These are phyloP conservation scores for Avahi laniger DNA, from an alignment of 2,797 vertebrate species.

Conservation along the genomic window DNA sequence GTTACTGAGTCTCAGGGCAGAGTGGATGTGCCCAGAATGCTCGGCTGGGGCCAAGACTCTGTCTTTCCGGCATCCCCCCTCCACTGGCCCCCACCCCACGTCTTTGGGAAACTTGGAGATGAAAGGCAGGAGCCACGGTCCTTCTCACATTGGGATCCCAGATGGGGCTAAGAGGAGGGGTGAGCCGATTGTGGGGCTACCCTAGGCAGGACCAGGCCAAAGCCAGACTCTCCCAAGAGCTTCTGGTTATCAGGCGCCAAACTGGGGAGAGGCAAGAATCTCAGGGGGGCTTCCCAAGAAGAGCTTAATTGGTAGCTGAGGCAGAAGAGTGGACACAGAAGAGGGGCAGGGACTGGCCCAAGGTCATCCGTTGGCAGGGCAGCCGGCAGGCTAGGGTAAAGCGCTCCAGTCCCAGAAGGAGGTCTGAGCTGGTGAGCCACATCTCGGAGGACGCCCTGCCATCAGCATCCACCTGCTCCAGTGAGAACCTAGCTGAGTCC, in stretches of 20 bases:
- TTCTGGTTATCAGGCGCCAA: neutral
- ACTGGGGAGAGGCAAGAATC: neutral
- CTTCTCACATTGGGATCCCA: neutral
- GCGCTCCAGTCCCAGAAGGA: neutral
- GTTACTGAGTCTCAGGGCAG: neutral
- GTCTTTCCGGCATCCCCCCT: neutral
- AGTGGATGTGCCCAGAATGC: neutral
- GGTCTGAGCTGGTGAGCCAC: neutral
- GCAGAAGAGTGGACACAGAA: neutral
- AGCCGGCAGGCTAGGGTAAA: neutral
- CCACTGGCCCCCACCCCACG: neutral
- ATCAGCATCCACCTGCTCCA: neutral
- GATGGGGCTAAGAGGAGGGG: neutral
- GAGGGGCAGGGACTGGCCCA: neutral
- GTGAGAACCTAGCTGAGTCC: neutral
- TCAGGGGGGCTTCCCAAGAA: conserved; percentile 10
- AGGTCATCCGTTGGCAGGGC: neutral
- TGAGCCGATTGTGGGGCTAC: neutral
- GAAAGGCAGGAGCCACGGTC: neutral
- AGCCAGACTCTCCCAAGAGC: neutral
- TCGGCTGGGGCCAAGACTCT: neutral
- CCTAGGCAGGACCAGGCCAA: neutral
- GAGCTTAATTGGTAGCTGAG: neutral
- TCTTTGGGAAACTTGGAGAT: conserved; percentile 24
- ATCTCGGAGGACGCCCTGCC: neutral